Evolutionary conservation across 2,888 invertebrate species (phyloP).

Genomic region (Notocelia uddmanniana): DNA sequence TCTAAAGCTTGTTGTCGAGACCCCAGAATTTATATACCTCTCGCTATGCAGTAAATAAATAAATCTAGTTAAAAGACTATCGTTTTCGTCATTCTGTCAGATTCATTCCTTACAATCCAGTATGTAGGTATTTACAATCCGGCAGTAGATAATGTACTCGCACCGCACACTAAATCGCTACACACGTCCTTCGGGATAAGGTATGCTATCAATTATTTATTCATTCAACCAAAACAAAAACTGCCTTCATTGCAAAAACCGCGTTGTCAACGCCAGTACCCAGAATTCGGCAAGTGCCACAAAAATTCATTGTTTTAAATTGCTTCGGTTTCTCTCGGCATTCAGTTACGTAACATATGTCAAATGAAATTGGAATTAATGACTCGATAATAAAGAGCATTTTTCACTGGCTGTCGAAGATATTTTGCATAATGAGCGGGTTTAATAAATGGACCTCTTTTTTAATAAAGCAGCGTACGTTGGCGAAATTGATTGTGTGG

Average conservation of each 20-base stretch:
- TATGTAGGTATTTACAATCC: too few relatives aligned
- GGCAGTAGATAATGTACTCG: too few relatives aligned
- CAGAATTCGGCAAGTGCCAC: conserved; percentile 44
- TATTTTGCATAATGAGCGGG: conserved; percentile 68
- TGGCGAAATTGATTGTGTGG: conserved; percentile 56
- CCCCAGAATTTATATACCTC: too few relatives aligned
- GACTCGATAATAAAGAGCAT: conserved; percentile 53
- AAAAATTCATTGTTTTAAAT: conserved; percentile 52
- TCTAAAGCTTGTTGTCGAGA: too few relatives aligned
- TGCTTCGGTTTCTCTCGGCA: conserved; percentile 47
- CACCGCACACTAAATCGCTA: too few relatives aligned
- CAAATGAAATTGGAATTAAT: conserved; percentile 60
- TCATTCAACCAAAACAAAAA: neutral
- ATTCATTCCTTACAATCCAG: too few relatives aligned
- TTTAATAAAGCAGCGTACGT: conserved; percentile 54
- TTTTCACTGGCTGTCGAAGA: conserved; percentile 55
- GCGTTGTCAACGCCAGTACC: conserved; percentile 35
- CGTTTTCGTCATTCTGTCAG: too few relatives aligned
- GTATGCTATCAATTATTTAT: neutral
- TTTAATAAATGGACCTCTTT: conserved; percentile 61
- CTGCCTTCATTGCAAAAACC: conserved; percentile 24
- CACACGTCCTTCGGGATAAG: too few relatives aligned
- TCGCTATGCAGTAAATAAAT: too few relatives aligned
- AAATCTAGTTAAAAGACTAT: too few relatives aligned
- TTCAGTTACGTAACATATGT: conserved; percentile 39